Percentiles rank a stretch among this genome's conserved stretches.
phyloP scores from a whole-genome alignment of 2,888 invertebrate genomes.

The Pachycephus smyrnensis region DNA sequence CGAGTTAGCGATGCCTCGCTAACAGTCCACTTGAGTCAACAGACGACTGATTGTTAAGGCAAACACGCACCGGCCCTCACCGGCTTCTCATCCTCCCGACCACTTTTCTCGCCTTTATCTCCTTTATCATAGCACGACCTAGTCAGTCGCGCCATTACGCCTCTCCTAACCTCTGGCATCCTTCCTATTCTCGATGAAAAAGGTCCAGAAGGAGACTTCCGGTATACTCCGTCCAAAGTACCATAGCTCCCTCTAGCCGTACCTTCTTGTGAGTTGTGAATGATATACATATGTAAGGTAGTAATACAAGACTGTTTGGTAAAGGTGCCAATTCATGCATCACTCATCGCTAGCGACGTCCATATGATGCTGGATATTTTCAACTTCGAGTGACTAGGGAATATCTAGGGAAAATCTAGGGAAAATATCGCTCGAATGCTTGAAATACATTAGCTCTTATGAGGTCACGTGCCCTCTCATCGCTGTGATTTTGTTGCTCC shows the following conservation, averaged over 20 bases:
- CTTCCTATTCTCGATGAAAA: neutral
- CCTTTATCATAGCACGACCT: conserved; percentile 32
- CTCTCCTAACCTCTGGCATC: neutral
- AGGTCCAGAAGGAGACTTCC: neutral
- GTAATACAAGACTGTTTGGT: neutral
- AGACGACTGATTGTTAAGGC: conserved; percentile 51
- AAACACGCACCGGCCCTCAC: conserved; percentile 37
- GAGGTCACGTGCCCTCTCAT: no score
- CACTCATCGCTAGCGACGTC: no score
- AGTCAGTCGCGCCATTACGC: neutral
- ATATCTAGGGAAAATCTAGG: no score
- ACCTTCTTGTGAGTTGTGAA: neutral
- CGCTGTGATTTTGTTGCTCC: no score
- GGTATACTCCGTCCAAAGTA: neutral
- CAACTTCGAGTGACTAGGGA: no score
- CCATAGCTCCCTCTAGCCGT: neutral
- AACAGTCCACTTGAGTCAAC: conserved; percentile 56
- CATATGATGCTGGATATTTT: no score
- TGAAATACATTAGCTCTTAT: no score
- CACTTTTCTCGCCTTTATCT: conserved; percentile 30
- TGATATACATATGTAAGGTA: neutral
- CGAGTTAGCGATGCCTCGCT: conserved; percentile 51
- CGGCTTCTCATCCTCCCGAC: conserved; percentile 12
- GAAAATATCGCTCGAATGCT: no score
- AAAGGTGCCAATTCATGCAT: no score